Percentiles rank a stretch among this genome's conserved stretches.
Evolutionary conservation across 2,888 invertebrate species (phyloP).

Genomic region (Hartigia nigra): DNA sequence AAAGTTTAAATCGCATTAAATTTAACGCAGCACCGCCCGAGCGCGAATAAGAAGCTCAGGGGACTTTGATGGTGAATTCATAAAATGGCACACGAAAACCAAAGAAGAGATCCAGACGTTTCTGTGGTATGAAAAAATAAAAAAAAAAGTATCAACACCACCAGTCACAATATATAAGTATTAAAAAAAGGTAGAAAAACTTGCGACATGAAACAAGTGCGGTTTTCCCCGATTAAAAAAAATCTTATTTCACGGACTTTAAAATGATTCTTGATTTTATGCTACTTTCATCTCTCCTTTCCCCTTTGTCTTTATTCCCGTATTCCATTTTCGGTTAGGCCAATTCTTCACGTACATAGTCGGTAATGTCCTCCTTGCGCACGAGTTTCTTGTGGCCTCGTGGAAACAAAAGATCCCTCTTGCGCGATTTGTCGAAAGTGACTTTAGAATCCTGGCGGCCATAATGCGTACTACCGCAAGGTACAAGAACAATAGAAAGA

Average conservation of each 20-base stretch:
- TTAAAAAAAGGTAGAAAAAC: background rate
- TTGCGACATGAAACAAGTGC: background rate
- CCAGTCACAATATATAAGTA: background rate
- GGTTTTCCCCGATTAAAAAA: background rate
- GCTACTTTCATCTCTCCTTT: background rate
- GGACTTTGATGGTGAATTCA: background rate
- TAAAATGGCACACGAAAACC: background rate
- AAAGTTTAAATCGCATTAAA: constrained; percentile 56
- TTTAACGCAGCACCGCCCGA: constrained; percentile 28
- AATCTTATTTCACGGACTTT: background rate
- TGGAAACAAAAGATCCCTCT: background rate
- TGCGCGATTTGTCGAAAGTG: background rate
- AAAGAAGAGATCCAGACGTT: background rate
- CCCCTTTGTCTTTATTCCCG: background rate
- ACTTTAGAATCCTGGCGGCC: background rate
- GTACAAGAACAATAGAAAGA: background rate
- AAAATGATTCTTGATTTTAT: background rate
- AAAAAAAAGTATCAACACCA: background rate
- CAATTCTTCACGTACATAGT: background rate
- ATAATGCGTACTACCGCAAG: background rate
- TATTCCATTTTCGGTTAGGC: background rate
- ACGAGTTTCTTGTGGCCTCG: background rate
- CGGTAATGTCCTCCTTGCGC: background rate
- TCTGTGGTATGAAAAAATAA: background rate
- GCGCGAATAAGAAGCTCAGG: background rate